Conservation (phyloP, 1,140 invertebrate genomes). For the Drosophila sp. region DNA sequence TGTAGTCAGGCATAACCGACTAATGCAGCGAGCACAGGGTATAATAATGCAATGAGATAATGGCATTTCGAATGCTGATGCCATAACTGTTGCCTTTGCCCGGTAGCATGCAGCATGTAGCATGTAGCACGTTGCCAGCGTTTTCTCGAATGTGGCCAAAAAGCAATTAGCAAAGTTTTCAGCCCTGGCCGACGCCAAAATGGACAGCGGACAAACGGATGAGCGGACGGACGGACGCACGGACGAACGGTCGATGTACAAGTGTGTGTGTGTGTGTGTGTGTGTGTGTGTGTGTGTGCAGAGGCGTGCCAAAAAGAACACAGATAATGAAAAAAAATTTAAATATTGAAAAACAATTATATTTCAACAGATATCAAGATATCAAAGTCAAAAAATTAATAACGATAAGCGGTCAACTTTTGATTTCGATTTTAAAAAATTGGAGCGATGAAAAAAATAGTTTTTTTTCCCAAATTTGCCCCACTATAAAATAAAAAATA, state of each 20-base stretch:
- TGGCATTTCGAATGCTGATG: slow-evolving; percentile 50
- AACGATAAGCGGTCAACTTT: too few relatives aligned
- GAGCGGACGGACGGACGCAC: too few relatives aligned
- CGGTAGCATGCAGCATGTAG: slow-evolving; percentile 16
- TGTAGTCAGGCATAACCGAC: neutral
- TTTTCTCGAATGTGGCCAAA: slow-evolving; percentile 69
- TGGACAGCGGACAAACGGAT: slow-evolving; percentile 5
- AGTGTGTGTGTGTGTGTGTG: neutral
- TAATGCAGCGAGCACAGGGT: neutral
- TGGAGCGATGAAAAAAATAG: too few relatives aligned
- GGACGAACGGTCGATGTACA: too few relatives aligned
- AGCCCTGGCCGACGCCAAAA: slow-evolving; percentile 15
- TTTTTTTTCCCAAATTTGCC: too few relatives aligned
- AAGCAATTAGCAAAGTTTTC: slow-evolving; percentile 82
- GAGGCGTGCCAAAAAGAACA: too few relatives aligned
- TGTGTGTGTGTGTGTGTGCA: neutral
- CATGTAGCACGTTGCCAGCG: slow-evolving; percentile 40
- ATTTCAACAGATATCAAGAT: too few relatives aligned
- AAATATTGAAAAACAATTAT: too few relatives aligned
- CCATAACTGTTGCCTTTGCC: slow-evolving; percentile 47
- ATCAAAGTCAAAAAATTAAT: too few relatives aligned
- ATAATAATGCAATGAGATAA: slow-evolving; percentile 49
- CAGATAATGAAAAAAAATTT: too few relatives aligned
- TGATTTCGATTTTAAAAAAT: too few relatives aligned
- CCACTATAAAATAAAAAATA: too few relatives aligned